Conservation (phyloP, 1,140 invertebrate species). For the Leptopilina clavipes region DNA sequence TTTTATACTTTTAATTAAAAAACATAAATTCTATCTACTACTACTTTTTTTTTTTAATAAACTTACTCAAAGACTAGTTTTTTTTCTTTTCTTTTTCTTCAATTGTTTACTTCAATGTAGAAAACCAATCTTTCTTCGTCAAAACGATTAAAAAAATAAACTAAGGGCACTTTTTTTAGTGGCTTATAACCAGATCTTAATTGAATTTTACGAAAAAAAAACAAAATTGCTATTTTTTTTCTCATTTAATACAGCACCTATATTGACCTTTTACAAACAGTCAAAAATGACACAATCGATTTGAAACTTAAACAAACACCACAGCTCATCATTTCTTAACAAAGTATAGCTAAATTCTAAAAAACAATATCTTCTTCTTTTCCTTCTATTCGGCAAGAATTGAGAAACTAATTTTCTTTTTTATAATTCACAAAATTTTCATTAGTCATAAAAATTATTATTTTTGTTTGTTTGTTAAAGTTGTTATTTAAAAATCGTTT, state of each 20-base stretch:
- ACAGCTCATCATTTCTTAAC: no score
- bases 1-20: constrained; percentile 57
- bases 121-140: constrained; percentile 1
- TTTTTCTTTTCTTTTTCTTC: constrained; percentile 54
- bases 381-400: no score
- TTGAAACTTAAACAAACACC: no score
- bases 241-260: constrained; percentile 67
- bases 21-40: constrained; percentile 56
- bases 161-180: constrained; percentile 74
- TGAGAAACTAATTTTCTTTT: no score
- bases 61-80: constrained; percentile 69
- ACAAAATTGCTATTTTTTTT: constrained; percentile 59
- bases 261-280: constrained; percentile 15
- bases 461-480: no score
- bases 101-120: constrained; percentile 38
- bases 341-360: no score
- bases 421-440: no score
- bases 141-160: constrained; percentile 71
- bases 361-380: no score
- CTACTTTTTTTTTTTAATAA: constrained; percentile 54
- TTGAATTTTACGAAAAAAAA: constrained; percentile 70
- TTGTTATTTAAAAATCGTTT: no score
- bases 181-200: constrained; percentile 70
- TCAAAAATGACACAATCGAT: no score
- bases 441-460: no score